Evolutionary conservation across 2,888 invertebrate genomes (phyloP).

Genomic region (Bellardia bayeri): DNA sequence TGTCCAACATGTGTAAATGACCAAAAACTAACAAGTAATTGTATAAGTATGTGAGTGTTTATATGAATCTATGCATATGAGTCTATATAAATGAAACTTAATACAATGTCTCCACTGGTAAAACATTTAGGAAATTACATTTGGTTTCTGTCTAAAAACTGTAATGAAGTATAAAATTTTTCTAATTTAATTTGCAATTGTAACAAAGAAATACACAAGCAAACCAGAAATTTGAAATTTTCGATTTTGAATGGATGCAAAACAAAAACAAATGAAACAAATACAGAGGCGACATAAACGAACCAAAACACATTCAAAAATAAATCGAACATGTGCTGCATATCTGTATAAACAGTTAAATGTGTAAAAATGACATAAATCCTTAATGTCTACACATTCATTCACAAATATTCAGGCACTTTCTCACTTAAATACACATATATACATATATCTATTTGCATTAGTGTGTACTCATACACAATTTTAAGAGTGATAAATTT

Average conservation of each 20-base stretch:
- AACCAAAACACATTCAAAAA: conserved; percentile 52
- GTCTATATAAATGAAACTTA: conserved; percentile 24
- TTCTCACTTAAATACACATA: not conserved
- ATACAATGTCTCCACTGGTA: conserved; percentile 48
- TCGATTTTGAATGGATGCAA: conserved; percentile 39
- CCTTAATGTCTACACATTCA: conserved; percentile 48
- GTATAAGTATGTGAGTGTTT: conserved; percentile 24
- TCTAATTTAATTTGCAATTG: conserved; percentile 58
- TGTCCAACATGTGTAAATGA: conserved; percentile 62
- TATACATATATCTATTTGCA: not conserved
- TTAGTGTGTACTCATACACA: not conserved
- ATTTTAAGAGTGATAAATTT: conserved; percentile 58
- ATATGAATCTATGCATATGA: not conserved
- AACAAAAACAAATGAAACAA: conserved; percentile 17
- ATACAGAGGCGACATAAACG: conserved; percentile 28
- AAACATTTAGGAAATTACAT: conserved; percentile 71
- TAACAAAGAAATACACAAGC: not conserved
- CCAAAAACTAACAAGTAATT: conserved; percentile 53
- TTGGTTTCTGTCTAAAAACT: conserved; percentile 65
- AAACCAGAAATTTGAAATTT: conserved; percentile 35
- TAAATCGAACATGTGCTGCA: conserved; percentile 69
- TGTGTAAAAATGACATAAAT: conserved; percentile 54
- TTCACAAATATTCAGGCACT: conserved; percentile 30
- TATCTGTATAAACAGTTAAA: conserved; percentile 1
- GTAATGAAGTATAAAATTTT: conserved; percentile 67